These are phyloP conservation scores for Ellobium chinense DNA, from an alignment of 2,888 invertebrate genomes.

Conservation along the genomic window DNA sequence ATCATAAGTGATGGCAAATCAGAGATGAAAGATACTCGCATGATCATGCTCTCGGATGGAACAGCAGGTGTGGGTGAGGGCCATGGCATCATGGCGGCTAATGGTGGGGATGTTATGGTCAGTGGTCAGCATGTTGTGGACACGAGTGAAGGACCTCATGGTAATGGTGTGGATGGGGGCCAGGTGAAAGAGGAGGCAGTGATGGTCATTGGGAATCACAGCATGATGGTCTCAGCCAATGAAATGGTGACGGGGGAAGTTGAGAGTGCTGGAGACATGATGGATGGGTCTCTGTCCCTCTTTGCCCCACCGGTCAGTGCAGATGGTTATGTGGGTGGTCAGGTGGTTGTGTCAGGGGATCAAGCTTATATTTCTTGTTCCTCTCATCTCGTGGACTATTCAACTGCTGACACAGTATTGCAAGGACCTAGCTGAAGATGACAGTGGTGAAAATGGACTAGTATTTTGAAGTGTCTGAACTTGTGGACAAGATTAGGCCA, in stretches of 20 bases:
- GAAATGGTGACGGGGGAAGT: slow-evolving; percentile 5
- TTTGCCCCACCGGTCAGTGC: slow-evolving; percentile 13
- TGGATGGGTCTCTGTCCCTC: slow-evolving; percentile 28
- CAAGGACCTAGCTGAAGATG: slow-evolving; percentile 10
- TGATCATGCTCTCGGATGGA: background rate
- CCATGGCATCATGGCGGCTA: background rate
- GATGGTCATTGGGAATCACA: slow-evolving; percentile 49
- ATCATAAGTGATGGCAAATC: slow-evolving; percentile 15
- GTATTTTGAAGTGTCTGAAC: too few species aligned
- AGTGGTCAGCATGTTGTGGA: background rate
- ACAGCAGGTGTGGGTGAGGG: background rate
- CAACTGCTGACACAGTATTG: slow-evolving; percentile 41
- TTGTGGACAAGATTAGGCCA: too few species aligned
- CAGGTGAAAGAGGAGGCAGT: slow-evolving; percentile 46
- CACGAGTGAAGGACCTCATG: background rate
- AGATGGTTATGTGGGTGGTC: slow-evolving; percentile 39
- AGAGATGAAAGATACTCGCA: slow-evolving; percentile 6
- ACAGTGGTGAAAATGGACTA: background rate
- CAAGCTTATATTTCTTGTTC: slow-evolving; percentile 54
- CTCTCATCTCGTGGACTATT: slow-evolving; percentile 58
- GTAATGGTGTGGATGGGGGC: slow-evolving; percentile 17
- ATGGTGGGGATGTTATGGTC: slow-evolving; percentile 24
- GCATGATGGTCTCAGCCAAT: slow-evolving; percentile 20
- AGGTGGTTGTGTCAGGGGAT: slow-evolving; percentile 17
- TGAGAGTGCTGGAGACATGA: slow-evolving; percentile 26